phyloP scores from a whole-genome alignment of 2,797 vertebrate species.

The Ispidina lecontei region DNA sequence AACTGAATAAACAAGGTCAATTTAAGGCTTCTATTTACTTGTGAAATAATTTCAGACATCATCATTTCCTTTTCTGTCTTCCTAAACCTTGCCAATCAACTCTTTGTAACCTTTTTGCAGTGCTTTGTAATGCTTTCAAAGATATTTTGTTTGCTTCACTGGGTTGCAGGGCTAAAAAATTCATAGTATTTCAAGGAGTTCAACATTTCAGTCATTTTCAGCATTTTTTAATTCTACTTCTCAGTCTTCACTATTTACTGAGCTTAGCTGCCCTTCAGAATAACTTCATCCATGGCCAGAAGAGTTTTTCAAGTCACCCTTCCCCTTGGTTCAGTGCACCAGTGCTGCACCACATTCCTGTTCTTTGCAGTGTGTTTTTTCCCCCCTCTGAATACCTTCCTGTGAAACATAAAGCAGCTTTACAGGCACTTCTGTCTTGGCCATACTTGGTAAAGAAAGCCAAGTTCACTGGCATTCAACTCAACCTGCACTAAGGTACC shows the following conservation, averaged over 20 bases:
- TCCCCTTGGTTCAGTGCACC: neutral
- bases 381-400: neutral
- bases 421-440: neutral
- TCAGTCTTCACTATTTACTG: neutral
- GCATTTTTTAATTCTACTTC: neutral
- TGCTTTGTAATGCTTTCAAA: neutral
- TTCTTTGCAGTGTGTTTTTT: neutral
- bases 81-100: neutral
- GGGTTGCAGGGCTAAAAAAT: neutral
- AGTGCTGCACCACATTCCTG: rapidly evolving
- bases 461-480: neutral
- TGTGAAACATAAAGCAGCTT: neutral
- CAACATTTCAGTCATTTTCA: neutral
- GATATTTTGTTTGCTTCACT: neutral
- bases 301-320: neutral
- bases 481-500: neutral
- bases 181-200: neutral
- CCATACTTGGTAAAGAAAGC: neutral
- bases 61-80: neutral
- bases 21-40: neutral
- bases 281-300: neutral
- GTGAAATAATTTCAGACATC: neutral
- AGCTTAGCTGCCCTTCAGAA: neutral
- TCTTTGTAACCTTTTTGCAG: neutral
- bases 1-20: neutral